These are phyloP conservation scores for Drosophila funebris DNA, from an alignment of 1,140 invertebrate species.

Conservation along the genomic window DNA sequence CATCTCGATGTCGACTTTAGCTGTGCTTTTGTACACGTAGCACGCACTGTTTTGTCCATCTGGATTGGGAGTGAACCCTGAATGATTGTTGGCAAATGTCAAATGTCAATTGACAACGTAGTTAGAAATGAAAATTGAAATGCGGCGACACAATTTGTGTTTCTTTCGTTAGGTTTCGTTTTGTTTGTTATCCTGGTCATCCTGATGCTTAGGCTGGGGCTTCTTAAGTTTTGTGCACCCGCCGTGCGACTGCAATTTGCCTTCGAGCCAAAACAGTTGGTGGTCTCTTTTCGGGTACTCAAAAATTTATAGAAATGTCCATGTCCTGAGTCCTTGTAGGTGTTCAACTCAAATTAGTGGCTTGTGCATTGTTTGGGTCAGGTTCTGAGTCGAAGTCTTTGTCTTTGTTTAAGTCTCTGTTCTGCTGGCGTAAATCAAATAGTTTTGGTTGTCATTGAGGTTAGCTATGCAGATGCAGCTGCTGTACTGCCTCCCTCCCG, in stretches of 20 bases:
- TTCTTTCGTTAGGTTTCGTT: conserved; percentile 8
- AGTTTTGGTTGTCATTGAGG: conserved; percentile 69
- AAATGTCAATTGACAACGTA: conserved; percentile 40
- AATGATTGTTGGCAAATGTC: conserved; percentile 6
- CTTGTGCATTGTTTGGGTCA: conserved; percentile 47
- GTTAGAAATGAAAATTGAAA: conserved; percentile 44
- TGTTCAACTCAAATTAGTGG: conserved; percentile 78
- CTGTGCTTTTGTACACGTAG: neutral
- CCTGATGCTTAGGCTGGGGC: conserved; percentile 41
- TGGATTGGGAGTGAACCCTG: neutral
- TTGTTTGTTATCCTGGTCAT: conserved; percentile 34
- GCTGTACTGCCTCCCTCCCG: conserved; percentile 35
- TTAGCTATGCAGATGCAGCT: conserved; percentile 38
- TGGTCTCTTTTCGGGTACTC: conserved; percentile 50
- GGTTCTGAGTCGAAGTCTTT: neutral
- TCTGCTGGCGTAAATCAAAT: conserved; percentile 54
- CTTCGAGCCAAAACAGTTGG: conserved; percentile 64
- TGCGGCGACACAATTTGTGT: conserved; percentile 55
- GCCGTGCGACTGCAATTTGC: conserved; percentile 72
- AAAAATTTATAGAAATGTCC: conserved; percentile 25
- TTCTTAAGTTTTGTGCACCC: conserved; percentile 50
- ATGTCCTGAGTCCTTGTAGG: conserved; percentile 67
- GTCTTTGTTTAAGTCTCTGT: neutral
- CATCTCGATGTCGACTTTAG: neutral
- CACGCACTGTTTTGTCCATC: neutral